These are phyloP conservation scores for Tetrax tetrax DNA, from an alignment of 2,113 vertebrate species.

Conservation along the genomic window DNA sequence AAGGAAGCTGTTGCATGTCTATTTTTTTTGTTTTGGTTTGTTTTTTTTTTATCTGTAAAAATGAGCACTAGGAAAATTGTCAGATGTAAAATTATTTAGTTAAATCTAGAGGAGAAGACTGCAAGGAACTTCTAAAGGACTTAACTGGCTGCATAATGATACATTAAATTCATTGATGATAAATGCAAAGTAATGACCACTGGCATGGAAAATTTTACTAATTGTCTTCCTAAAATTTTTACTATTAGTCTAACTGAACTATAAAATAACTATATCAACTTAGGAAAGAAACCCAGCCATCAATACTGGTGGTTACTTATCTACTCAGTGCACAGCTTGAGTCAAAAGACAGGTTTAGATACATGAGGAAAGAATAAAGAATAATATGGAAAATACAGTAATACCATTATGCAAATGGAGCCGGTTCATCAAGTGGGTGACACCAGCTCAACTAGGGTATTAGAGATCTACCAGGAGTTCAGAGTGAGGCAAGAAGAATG, in stretches of 20 bases:
- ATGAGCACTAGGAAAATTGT: neutral
- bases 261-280: neutral
- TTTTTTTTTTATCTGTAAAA: neutral
- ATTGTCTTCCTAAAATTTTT: neutral
- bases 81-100: neutral
- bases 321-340: neutral
- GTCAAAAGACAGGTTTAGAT: neutral
- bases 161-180: neutral
- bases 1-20: neutral
- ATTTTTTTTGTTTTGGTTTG: neutral
- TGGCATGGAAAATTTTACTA: neutral
- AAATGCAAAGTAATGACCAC: neutral
- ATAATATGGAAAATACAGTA: neutral
- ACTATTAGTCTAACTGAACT: neutral
- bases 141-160: neutral
- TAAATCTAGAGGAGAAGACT: neutral
- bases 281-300: neutral
- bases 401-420: slow-evolving; percentile 23
- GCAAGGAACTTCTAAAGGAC: neutral
- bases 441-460: neutral
- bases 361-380: neutral
- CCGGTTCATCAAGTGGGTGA: neutral
- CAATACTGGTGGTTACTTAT: neutral
- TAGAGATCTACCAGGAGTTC: slow-evolving; percentile 33
- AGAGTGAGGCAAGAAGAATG: slow-evolving; percentile 29